phyloP scores from a whole-genome alignment of 2,113 vertebrate genomes.

The Callionymus lyra region DNA sequence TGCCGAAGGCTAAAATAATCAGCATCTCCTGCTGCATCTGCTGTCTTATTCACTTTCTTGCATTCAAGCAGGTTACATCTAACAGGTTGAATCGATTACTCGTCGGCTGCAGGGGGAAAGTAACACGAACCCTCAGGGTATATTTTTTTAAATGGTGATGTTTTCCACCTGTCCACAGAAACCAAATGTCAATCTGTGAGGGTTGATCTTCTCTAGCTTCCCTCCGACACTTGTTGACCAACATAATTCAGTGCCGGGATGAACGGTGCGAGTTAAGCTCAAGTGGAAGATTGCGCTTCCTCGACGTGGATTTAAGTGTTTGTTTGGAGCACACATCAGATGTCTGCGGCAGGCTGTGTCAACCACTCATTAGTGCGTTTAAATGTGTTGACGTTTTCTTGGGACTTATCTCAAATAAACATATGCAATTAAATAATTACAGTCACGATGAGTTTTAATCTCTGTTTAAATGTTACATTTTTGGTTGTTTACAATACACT shows the following conservation, averaged over 20 bases:
- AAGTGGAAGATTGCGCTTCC: conserved; percentile 26
- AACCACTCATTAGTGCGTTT: conserved; percentile 20
- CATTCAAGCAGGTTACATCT: too few species aligned
- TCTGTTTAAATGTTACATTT: too few species aligned
- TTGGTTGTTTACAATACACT: too few species aligned
- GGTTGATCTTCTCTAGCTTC: conserved; percentile 24
- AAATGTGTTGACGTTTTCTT: too few species aligned
- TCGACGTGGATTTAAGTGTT: conserved; percentile 10
- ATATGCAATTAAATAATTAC: too few species aligned
- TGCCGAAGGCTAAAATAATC: too few species aligned
- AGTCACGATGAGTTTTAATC: too few species aligned
- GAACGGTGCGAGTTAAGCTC: conserved; percentile 6
- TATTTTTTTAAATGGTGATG: conserved; percentile 44
- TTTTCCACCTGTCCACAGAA: conserved; percentile 39
- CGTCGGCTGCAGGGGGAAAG: conserved; percentile 23
- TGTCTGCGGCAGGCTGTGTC: conserved; percentile 3
- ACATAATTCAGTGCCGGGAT: conserved; percentile 31
- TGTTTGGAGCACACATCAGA: conserved; percentile 4
- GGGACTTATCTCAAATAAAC: too few species aligned
- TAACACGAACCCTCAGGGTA: conserved; percentile 25
- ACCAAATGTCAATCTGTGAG: conserved; percentile 21
- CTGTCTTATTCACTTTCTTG: too few species aligned
- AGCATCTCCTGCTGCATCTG: too few species aligned
- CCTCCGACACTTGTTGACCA: conserved; percentile 19
- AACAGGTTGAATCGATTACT: conserved; percentile 20